Conservation (phyloP, 1,140 invertebrate genomes). For the Himalopsyche phryganea region DNA sequence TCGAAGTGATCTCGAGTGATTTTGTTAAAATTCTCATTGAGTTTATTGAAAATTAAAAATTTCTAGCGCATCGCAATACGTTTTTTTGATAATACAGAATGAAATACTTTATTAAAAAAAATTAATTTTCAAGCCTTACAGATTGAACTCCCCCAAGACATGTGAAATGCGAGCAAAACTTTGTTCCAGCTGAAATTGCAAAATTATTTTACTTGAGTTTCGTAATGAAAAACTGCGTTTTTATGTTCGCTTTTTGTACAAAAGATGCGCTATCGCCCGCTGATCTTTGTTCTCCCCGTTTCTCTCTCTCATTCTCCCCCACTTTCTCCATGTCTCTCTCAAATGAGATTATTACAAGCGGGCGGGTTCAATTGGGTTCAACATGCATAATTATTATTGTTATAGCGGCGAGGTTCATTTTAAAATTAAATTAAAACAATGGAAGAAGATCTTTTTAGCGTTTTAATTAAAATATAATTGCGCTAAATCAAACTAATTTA, state of each 20-base stretch:
- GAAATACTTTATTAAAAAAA: too few species aligned
- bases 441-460: too few species aligned
- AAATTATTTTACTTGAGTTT: conserved; percentile 17
- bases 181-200: conserved; percentile 3
- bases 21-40: too few species aligned
- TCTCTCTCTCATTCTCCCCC: not conserved
- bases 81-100: too few species aligned
- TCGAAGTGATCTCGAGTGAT: too few species aligned
- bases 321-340: not conserved
- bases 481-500: too few species aligned
- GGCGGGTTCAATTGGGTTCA: not conserved
- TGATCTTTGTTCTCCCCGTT: not conserved
- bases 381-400: not conserved
- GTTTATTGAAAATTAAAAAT: too few species aligned
- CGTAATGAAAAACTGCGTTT: conserved; percentile 9
- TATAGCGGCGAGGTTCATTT: not conserved
- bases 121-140: not conserved
- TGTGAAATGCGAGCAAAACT: not conserved
- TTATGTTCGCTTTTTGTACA: not conserved
- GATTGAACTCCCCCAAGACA: not conserved
- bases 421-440: not conserved
- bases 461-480: too few species aligned
- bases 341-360: not conserved
- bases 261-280: not conserved
- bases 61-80: too few species aligned